Evolutionary conservation across 2,888 invertebrate genomes (phyloP), one percentile per base, ranked within the genome.

Genomic region (Alloscopus bannaensis): DNA sequence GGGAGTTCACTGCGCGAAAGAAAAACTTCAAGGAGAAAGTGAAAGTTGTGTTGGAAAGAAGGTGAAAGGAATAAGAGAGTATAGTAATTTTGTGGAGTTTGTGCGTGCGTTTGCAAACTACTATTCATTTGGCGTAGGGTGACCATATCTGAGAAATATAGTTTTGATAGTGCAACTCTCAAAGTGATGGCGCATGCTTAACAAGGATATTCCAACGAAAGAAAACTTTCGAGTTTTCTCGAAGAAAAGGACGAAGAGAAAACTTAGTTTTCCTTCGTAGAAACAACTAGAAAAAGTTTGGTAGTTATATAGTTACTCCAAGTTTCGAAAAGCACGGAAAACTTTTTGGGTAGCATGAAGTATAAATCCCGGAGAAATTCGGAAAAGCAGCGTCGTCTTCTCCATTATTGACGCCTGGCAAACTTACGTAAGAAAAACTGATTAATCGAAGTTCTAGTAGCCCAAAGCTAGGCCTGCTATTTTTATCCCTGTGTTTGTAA

Each of bases 111-210:
- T n/a, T 3, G 13, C 8, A 45, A 4, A 11, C 45, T 16, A 45
- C n/a, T 45, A 18, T n/a, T 18, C 45, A 45, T 45, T 45, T 45
- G n/a, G 45, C 18, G 45, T 6, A n/a, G 45, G 45, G 8, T n/a
- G 4, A 16, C 45, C n/a, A n/a, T n/a, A n/a, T n/a, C n/a, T n/a
- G n/a, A n/a, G n/a, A n/a, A n/a, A n/a, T n/a, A n/a, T n/a, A n/a
- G n/a, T n/a, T n/a, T n/a, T n/a, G n/a, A n/a, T n/a, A n/a, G n/a
- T n/a, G n/a, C n/a, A n/a, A n/a, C n/a, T n/a, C n/a, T n/a, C n/a
- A n/a, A n/a, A n/a, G n/a, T n/a, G n/a, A n/a, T 45, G 45, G 45
- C 45, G 45, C 45, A 45, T 45, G 45, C 45, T 45, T 16, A 3
- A 36, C 6, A 36, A 36, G 36, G 13, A 36, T 6, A 8, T 36